Percentiles rank a stretch among this genome's conserved stretches.
phyloP scores from a whole-genome alignment of 2,113 vertebrate species.

The Gnathonemus longibarbis region DNA sequence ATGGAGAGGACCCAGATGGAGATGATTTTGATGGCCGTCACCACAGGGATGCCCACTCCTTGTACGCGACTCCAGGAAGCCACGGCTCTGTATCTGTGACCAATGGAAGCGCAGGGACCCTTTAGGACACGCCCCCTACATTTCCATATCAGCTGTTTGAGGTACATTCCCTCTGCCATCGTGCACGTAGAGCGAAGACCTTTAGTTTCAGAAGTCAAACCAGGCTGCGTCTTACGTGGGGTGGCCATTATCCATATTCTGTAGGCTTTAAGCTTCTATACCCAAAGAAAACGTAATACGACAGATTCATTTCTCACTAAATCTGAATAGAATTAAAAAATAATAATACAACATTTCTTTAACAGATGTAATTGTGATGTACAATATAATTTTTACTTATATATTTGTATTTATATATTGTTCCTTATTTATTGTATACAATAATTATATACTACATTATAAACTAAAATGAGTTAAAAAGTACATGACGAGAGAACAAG shows the following conservation, averaged over 20 bases:
- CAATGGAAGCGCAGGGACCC: conserved; percentile 20
- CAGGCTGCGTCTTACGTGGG: neutral
- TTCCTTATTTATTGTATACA: neutral
- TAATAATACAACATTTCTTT: neutral
- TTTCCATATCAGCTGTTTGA: neutral
- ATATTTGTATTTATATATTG: neutral
- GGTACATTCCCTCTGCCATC: neutral
- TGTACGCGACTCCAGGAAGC: conserved; percentile 96
- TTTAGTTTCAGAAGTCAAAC: neutral
- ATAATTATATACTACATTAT: neutral
- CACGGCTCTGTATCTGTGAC: conserved; percentile 84
- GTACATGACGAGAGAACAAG: neutral
- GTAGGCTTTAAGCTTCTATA: too few relatives aligned
- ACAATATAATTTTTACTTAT: neutral
- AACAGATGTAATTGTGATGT: neutral
- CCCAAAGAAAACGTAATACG: too few relatives aligned
- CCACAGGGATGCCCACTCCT: conserved; percentile 83
- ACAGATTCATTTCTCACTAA: neutral
- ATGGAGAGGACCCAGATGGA: conserved; percentile 88
- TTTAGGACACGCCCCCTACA: neutral
- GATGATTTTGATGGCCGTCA: conserved; percentile 85
- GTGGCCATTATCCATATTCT: neutral
- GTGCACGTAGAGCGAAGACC: neutral
- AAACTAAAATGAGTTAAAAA: neutral
- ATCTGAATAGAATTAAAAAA: neutral